A percentile compares a stretch with the other conserved stretches of the same genome.
Conservation (phyloP, 2,888 invertebrate species). For the Drosophila lutescens region DNA sequence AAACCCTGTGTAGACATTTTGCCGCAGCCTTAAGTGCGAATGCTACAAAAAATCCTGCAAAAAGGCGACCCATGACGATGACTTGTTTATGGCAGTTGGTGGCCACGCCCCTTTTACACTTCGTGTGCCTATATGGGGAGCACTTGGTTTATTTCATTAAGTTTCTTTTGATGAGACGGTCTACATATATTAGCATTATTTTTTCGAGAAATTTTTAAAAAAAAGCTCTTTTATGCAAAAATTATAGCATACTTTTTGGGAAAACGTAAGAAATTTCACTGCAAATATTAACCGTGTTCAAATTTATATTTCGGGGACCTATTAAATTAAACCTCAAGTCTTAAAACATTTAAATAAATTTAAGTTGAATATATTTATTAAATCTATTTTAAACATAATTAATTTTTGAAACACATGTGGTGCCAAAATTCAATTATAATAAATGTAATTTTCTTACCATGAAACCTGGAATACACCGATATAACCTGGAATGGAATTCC, state of each 20-base stretch:
- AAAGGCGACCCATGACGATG: conserved; percentile 49
- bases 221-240: conserved; percentile 1
- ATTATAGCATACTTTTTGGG: conserved; percentile 30
- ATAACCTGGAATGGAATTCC: background rate
- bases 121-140: conserved; percentile 35
- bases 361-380: background rate
- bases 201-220: background rate
- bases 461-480: background rate
- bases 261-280: background rate
- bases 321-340: too few species aligned
- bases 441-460: too few species aligned
- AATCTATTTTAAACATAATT: too few species aligned
- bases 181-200: conserved; percentile 38
- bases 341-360: background rate
- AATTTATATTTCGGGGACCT: too few species aligned
- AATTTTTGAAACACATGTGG: too few species aligned
- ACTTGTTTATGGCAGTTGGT: conserved; percentile 54
- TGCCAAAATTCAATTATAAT: background rate
- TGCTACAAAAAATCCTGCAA: conserved; percentile 43
- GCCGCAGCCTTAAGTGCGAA: conserved; percentile 60
- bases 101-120: conserved; percentile 43
- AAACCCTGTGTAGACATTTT: conserved; percentile 45
- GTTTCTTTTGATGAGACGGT: conserved; percentile 53
- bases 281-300: too few species aligned
- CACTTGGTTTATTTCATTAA: conserved; percentile 54